Base-by-base conservation (phyloP, 1,140 invertebrate species). In the Zophobas morio region DNA sequence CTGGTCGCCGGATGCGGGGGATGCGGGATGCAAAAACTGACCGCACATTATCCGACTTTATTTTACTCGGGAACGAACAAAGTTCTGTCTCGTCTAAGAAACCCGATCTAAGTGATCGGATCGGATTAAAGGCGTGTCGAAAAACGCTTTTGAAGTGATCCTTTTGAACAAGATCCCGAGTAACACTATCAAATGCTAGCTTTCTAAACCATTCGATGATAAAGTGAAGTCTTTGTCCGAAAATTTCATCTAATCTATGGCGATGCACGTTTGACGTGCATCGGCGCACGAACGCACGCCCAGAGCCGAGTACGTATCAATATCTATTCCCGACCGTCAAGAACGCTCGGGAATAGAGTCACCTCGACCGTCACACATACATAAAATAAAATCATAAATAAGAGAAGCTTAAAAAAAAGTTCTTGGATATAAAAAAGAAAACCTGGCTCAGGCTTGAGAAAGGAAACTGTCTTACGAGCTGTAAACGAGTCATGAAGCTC, bases 121-220 rank as follows among this genome's bases (percentile, higher is more conserved):
- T 78, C 72, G 60, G 66, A 75, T 78, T 75, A 78, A 78, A 78
- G 77, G 42, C 63, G 60, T 78, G 72, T 78, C 72, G 54, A 63
- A 78, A 78, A 78, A 78, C 60, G 73, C 72, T 74, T 74, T 78
- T 78, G 77, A 78, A 78, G 77, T 75, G 77, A 78, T 78, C 77
- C 73, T 75, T 78, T 71, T 70, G 72, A 75, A 40, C 51, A 34
- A 78, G 70, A 60, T 57, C 54, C 53, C 37, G 32, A 51, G 63
- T 77, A 77, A 77, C 57, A 72, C 76, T 77, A 73, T 71, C 57
- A 77, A 76, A 77, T 73, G 70, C 36, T 74, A 77, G 53, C 66
- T 72, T 77, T 77, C 70, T 60, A 74, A 78, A 74, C 77, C 77
- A 57, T 54, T 63, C 72, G 51, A 74, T 74, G 72, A 74, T 74